These are phyloP conservation scores for Bemisia tabaci DNA, from an alignment of 1,140 invertebrate genomes.

Conservation along the genomic window DNA sequence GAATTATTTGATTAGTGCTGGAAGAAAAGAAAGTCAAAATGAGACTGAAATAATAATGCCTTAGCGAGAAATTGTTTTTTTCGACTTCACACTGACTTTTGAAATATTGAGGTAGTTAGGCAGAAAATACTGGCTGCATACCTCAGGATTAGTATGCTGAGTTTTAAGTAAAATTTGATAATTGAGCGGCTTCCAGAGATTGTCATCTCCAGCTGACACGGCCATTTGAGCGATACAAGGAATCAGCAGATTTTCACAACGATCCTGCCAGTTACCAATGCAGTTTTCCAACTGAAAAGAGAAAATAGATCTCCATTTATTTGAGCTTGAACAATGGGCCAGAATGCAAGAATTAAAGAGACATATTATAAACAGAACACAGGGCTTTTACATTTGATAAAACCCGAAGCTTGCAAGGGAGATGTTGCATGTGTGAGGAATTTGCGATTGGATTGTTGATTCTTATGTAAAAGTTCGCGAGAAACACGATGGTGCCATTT, in stretches of 20 bases:
- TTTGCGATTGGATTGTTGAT: too few species aligned
- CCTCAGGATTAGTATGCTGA: slow-evolving; percentile 46
- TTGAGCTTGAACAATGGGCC: slow-evolving; percentile 1
- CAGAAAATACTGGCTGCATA: too few species aligned
- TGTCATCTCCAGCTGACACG: slow-evolving; percentile 65
- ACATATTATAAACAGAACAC: too few species aligned
- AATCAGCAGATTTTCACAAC: slow-evolving; percentile 47
- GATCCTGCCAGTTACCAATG: slow-evolving; percentile 41
- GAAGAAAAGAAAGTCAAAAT: slow-evolving; percentile 21
- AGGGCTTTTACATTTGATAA: too few species aligned
- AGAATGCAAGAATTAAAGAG: not conserved
- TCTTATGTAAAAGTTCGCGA: too few species aligned
- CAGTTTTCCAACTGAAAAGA: slow-evolving; percentile 54
- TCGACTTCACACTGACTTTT: too few species aligned
- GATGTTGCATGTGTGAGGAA: too few species aligned
- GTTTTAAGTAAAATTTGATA: slow-evolving; percentile 82
- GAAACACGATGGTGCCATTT: too few species aligned
- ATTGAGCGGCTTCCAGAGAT: slow-evolving; percentile 74
- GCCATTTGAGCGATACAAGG: slow-evolving; percentile 70
- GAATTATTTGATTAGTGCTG: not conserved
- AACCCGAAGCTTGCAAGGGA: too few species aligned
- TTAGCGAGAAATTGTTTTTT: too few species aligned
- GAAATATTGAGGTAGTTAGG: too few species aligned
- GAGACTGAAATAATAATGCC: too few species aligned
- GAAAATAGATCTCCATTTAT: slow-evolving; percentile 10